phyloP scores from a whole-genome alignment of 2,888 invertebrate species.

The Acronicta leporina region DNA sequence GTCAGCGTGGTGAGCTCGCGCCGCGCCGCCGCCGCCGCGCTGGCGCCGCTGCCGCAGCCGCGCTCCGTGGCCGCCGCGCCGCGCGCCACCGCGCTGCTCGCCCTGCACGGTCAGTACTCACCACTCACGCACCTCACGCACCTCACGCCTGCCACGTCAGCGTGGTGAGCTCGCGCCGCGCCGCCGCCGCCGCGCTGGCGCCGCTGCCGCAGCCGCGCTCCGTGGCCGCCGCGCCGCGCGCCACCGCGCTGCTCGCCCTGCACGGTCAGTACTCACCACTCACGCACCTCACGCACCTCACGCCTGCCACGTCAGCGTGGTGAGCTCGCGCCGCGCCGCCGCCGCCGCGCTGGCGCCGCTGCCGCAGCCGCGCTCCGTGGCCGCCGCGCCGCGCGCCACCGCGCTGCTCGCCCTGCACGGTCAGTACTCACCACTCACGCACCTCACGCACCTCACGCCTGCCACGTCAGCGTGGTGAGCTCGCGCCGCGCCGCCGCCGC shows the following conservation, averaged over 20 bases:
- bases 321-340: slow-evolving; percentile 81
- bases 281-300: neutral
- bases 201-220: slow-evolving; percentile 62
- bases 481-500: slow-evolving; percentile 90
- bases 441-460: neutral
- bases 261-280: slow-evolving; percentile 43
- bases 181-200: slow-evolving; percentile 90
- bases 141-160: slow-evolving; percentile 66
- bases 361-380: slow-evolving; percentile 53
- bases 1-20: slow-evolving; percentile 74
- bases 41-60: slow-evolving; percentile 62
- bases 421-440: slow-evolving; percentile 10
- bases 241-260: slow-evolving; percentile 53
- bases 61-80: slow-evolving; percentile 54
- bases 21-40: slow-evolving; percentile 90
- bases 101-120: slow-evolving; percentile 52
- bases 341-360: slow-evolving; percentile 87
- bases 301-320: slow-evolving; percentile 70
- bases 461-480: slow-evolving; percentile 76
- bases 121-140: neutral
- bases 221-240: slow-evolving; percentile 53
- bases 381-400: slow-evolving; percentile 53
- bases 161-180: slow-evolving; percentile 62
- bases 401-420: slow-evolving; percentile 58
- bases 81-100: slow-evolving; percentile 51